These are phyloP conservation scores for Epinotia demarniana DNA, from an alignment of 2,888 invertebrate genomes.

Conservation along the genomic window DNA sequence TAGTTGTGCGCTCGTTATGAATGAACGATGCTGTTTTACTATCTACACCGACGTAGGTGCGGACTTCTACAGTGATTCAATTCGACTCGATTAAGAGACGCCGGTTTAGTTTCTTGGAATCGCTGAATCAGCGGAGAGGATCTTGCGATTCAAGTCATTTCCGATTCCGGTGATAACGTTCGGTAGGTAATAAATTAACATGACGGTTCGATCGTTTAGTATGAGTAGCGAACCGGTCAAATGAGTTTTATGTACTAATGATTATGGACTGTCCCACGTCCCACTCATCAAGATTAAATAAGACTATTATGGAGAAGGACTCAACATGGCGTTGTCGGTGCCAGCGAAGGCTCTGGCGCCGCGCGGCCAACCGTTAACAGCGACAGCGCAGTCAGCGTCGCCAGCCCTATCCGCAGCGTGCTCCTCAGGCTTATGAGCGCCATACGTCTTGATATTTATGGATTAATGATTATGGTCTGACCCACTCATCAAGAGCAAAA, in stretches of 20 bases:
- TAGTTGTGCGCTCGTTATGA: constrained; percentile 69
- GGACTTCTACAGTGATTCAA: constrained; percentile 57
- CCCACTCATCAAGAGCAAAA: neutral
- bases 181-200: constrained; percentile 7
- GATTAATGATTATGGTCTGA: neutral
- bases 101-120: constrained; percentile 57
- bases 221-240: neutral
- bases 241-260: neutral
- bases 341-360: constrained; percentile 72
- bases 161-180: constrained; percentile 59
- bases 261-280: neutral
- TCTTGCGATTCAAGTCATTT: constrained; percentile 59
- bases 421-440: constrained; percentile 67
- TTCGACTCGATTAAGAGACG: constrained; percentile 60
- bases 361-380: constrained; percentile 72
- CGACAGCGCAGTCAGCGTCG: constrained; percentile 64
- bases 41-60: constrained; percentile 54
- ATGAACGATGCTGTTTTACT: constrained; percentile 65
- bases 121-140: constrained; percentile 53
- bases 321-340: constrained; percentile 79
- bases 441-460: constrained; percentile 61
- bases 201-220: constrained; percentile 13
- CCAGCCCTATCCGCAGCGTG: constrained; percentile 63
- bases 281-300: neutral
- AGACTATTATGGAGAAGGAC: constrained; percentile 50